Conservation (phyloP, 2,113 vertebrate species). For the Lophius piscatorius region DNA sequence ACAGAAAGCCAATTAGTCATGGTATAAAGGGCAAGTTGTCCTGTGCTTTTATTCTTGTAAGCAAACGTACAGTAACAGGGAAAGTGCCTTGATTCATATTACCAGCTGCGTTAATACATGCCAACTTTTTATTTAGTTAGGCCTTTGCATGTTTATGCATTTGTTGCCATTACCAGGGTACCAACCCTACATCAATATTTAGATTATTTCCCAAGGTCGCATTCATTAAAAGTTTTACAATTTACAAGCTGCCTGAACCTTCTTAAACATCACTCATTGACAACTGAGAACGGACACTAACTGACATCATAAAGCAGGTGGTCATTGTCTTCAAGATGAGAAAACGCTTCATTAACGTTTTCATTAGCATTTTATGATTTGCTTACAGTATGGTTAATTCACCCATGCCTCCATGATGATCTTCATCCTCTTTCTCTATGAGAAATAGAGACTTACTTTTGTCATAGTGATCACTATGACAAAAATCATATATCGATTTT, state of each 20-base stretch:
- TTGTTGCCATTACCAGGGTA: background rate
- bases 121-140: too few species aligned
- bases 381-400: background rate
- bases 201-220: background rate
- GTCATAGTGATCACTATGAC: too few species aligned
- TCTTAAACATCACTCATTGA: background rate
- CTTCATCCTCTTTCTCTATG: slow-evolving; percentile 6
- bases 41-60: background rate
- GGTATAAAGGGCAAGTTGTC: background rate
- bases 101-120: too few species aligned
- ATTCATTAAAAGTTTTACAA: background rate
- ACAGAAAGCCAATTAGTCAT: background rate
- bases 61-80: slow-evolving; percentile 4
- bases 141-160: slow-evolving; percentile 4
- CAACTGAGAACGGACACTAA: background rate
- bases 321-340: background rate
- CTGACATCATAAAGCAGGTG: slow-evolving; percentile 17
- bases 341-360: slow-evolving; percentile 9
- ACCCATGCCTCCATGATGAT: background rate
- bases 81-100: too few species aligned
- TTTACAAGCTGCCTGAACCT: slow-evolving; percentile 11
- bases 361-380: slow-evolving; percentile 19
- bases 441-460: too few species aligned
- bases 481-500: too few species aligned
- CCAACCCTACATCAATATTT: slow-evolving; percentile 1